Conservation (phyloP, 2,888 invertebrate genomes). For the Cephus pulcher region DNA sequence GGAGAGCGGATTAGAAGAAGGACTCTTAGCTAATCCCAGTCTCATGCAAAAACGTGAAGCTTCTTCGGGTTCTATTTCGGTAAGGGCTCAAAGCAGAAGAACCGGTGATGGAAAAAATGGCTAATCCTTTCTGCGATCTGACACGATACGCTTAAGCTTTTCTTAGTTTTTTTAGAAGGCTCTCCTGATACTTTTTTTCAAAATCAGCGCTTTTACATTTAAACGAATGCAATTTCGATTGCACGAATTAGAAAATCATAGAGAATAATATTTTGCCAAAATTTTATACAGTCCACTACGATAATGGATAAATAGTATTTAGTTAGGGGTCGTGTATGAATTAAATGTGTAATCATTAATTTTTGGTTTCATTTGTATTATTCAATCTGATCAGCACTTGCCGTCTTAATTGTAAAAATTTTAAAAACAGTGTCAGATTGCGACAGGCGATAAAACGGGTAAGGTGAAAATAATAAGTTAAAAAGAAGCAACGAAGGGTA, state of each 20-base stretch:
- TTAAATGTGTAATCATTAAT: too few relatives aligned
- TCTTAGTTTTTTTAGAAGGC: constrained; percentile 11
- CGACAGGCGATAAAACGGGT: not conserved
- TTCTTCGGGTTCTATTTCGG: not conserved
- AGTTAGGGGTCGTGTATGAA: too few relatives aligned
- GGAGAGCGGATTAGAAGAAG: not conserved
- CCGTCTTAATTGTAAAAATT: not conserved
- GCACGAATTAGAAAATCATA: not conserved
- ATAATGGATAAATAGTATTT: too few relatives aligned
- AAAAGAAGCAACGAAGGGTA: not conserved
- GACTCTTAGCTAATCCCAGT: not conserved
- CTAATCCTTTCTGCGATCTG: not conserved
- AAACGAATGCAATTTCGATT: not conserved
- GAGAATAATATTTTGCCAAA: not conserved
- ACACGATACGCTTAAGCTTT: constrained; percentile 20
- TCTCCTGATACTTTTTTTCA: not conserved
- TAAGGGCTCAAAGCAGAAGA: not conserved
- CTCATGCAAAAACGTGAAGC: not conserved
- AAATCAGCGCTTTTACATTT: not conserved
- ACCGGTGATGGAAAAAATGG: not conserved
- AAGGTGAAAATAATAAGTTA: not conserved
- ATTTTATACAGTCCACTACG: not conserved
- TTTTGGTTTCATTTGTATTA: not conserved
- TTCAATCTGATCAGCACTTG: not conserved
- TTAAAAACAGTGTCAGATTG: not conserved